Evolutionary conservation across 2,888 invertebrate genomes (phyloP).

Genomic region (Netelia fuscicornis): DNA sequence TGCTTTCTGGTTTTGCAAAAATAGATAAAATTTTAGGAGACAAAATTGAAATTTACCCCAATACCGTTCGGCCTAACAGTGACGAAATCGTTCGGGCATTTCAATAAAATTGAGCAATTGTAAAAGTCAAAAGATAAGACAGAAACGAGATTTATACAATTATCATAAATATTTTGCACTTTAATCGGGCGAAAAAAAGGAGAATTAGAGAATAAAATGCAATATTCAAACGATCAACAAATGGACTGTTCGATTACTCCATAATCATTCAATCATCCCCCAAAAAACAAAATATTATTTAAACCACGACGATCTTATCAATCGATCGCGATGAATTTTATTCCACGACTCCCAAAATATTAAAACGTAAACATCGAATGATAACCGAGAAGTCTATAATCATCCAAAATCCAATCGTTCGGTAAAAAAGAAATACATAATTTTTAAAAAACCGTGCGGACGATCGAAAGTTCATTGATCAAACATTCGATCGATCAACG

Average conservation of each 20-base stretch:
- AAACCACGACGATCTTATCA: no score
- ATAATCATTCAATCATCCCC: no score
- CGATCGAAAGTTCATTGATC: not conserved
- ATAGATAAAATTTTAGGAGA: not conserved
- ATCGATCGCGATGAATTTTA: no score
- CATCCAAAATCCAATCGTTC: not conserved
- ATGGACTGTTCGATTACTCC: no score
- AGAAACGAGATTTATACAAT: not conserved
- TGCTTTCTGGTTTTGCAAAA: not conserved
- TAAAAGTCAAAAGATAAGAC: not conserved
- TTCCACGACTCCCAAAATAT: no score
- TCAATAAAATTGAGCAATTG: slow-evolving; percentile 10
- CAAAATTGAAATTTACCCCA: no score
- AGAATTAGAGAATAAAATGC: not conserved
- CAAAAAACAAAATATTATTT: no score
- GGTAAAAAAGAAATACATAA: not conserved
- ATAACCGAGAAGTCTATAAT: not conserved
- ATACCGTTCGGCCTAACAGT: no score
- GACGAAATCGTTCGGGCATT: not conserved
- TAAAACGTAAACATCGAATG: no score
- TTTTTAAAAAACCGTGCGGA: not conserved
- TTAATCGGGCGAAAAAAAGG: not conserved
- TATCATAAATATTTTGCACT: not conserved
- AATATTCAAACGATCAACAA: no score
- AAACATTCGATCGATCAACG: not conserved